Base-by-base conservation (phyloP, 2,888 invertebrate genomes). In the Heliconius hortense region DNA sequence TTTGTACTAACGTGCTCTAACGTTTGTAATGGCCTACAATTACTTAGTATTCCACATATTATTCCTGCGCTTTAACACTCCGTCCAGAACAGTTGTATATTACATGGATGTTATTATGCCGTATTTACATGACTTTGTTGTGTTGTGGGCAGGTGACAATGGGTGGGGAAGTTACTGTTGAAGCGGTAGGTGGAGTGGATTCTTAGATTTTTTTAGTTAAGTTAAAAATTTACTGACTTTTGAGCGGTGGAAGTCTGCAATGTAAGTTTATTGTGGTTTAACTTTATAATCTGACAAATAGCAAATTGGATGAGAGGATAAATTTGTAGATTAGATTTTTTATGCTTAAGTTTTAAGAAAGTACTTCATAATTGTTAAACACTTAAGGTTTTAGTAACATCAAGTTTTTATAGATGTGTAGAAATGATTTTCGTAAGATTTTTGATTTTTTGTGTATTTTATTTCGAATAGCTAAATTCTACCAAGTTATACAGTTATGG, bases 11-110 rank as follows among this genome's bases (percentile, higher is more conserved):
- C 48, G 72, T 71, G 53, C 43, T 31, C n/a, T 43, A 66, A 62
- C 60, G 60, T 2, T 26, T 62, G 67, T 74, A 75, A 77, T 77
- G 62, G 71, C 28, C 72, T 53, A 67, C 76, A 76, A 78, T 77
- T 79, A 72, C 71, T 75, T 71, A 70, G 39, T 64, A 64, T 63
- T 39, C 39, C 64, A 62, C 53, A 63, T 70, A 70, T 56, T 70
- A 59, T 71, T 68, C 5, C 35, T 31, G 21, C 31, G 67, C 43
- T 56, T 53, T 56, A 31, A 15, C 13, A 3, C 13, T 31, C 24
- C 7, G 11, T 13, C 18, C 1, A n/a, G 39, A 43, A 8, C 24
- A 43, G 2, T 15, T 53, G 31, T 56, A 4, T 35, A n/a, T 48
- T 69, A 24, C 66, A 35, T 64, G 4, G 8, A 35, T 64, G 63